Evolutionary conservation across 2,888 invertebrate genomes (phyloP).

Genomic region (Cremastinae sp.): DNA sequence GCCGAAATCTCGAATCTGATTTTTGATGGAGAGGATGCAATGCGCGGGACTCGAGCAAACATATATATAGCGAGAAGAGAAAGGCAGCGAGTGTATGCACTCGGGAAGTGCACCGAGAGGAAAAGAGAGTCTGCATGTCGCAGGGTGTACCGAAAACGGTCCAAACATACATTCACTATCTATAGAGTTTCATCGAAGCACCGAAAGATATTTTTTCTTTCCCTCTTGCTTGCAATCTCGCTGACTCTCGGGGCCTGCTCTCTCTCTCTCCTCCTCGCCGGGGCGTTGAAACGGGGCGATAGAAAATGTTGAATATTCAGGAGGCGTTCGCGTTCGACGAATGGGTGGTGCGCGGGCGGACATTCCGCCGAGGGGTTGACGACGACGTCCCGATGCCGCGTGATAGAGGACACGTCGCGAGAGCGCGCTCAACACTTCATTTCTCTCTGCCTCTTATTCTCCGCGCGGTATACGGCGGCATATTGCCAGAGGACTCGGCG

Average conservation of each 20-base stretch:
- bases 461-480: slow-evolving; percentile 13
- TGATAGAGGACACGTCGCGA: slow-evolving; percentile 54
- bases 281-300: slow-evolving; percentile 49
- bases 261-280: slow-evolving; percentile 52
- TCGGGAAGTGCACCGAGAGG: slow-evolving; percentile 4
- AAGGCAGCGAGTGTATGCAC: slow-evolving; percentile 1
- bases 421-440: slow-evolving; percentile 10
- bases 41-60: slow-evolving; percentile 14
- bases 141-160: slow-evolving; percentile 25
- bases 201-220: slow-evolving; percentile 6
- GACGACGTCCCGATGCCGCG: slow-evolving; percentile 46
- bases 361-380: slow-evolving; percentile 48
- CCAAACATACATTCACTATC: neutral
- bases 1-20: slow-evolving; percentile 70
- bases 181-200: slow-evolving; percentile 12
- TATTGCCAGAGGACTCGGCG: slow-evolving; percentile 28
- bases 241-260: slow-evolving; percentile 57
- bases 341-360: slow-evolving; percentile 67
- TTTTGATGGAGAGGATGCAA: slow-evolving; percentile 50
- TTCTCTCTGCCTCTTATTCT: slow-evolving; percentile 6
- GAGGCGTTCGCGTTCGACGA: slow-evolving; percentile 72
- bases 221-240: slow-evolving; percentile 45
- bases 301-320: slow-evolving; percentile 74
- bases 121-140: slow-evolving; percentile 34
- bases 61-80: slow-evolving; percentile 14